A percentile compares a stretch with the other conserved stretches of the same genome.
These are phyloP conservation scores for Caenorhabditis brenneri DNA, from an alignment of 1,140 invertebrate species.

Conservation along the genomic window DNA sequence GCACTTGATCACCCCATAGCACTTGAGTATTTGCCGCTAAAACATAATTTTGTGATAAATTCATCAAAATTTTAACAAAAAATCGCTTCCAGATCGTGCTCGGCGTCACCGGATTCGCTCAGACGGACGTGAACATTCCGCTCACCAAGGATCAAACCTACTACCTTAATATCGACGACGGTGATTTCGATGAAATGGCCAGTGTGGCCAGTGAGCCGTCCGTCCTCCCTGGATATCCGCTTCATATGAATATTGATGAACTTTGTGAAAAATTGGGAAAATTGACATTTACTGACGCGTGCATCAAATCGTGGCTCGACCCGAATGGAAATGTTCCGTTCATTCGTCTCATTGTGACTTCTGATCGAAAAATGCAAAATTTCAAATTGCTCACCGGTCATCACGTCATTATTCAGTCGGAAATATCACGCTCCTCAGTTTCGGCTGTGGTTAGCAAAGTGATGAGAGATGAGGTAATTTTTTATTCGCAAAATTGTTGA, in stretches of 20 bases:
- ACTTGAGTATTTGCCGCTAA: too few relatives aligned
- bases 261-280: not conserved
- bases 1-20: too few relatives aligned
- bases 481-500: not conserved
- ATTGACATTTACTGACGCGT: not conserved
- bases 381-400: not conserved
- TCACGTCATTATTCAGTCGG: not conserved
- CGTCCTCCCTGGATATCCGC: not conserved
- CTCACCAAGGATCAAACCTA: not conserved
- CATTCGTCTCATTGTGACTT: not conserved
- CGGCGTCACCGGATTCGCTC: not conserved
- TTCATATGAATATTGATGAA: not conserved
- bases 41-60: too few relatives aligned
- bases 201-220: not conserved
- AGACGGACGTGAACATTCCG: not conserved
- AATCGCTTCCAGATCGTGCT: not conserved
- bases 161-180: not conserved
- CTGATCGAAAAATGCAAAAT: not conserved
- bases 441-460: not conserved
- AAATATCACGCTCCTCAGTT: not conserved
- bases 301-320: not conserved
- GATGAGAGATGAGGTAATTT: not conserved
- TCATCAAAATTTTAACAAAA: too few relatives aligned
- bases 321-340: not conserved
- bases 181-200: not conserved